phyloP scores from a whole-genome alignment of 2,797 vertebrate species.

The Glyptemys insculpta region DNA sequence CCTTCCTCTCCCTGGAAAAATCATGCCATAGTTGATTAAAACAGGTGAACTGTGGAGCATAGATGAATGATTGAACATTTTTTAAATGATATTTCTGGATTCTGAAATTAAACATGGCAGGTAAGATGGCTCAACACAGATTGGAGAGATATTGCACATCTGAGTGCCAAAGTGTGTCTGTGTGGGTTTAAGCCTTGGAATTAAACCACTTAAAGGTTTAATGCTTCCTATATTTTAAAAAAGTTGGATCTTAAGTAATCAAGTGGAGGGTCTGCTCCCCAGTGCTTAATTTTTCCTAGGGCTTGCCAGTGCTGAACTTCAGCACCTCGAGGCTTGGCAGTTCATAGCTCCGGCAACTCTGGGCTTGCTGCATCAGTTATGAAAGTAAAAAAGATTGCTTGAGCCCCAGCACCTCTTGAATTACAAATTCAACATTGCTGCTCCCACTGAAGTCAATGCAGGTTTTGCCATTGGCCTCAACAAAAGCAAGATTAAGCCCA shows the following conservation, averaged over 20 bases:
- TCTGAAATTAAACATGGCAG: slow-evolving; percentile 2
- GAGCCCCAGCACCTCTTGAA: too few species aligned
- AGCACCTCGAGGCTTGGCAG: neutral
- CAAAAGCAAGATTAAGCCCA: slow-evolving; percentile 10
- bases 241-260: neutral
- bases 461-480: neutral
- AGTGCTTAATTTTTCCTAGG: neutral
- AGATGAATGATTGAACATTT: slow-evolving; percentile 64
- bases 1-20: slow-evolving; percentile 45
- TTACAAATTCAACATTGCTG: neutral
- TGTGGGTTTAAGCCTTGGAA: neutral
- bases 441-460: neutral
- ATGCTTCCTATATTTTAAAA: neutral
- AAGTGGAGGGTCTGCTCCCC: neutral
- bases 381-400: too few species aligned
- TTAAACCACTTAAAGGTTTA: neutral
- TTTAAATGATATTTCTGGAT: slow-evolving; percentile 8
- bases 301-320: neutral
- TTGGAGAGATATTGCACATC: neutral
- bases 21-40: slow-evolving; percentile 31
- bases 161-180: neutral
- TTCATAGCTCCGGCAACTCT: neutral
- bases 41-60: slow-evolving; percentile 13
- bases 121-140: neutral
- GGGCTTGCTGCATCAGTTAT: neutral